Evolutionary conservation across 2,888 invertebrate genomes (phyloP).

Genomic region (Ochropleura leucogaster): DNA sequence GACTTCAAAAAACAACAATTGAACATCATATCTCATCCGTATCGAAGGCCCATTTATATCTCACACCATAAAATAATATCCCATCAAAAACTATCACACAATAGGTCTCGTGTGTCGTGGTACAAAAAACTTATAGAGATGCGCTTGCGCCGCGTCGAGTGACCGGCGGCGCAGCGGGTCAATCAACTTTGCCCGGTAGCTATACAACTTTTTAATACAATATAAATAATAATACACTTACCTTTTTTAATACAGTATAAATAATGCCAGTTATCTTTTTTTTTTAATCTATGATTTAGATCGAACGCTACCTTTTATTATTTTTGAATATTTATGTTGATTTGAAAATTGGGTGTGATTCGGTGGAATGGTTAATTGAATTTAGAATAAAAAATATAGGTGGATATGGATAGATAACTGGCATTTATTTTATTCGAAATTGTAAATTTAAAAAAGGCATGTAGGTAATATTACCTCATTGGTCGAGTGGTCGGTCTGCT

Average conservation of each 20-base stretch:
- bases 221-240: conserved; percentile 78
- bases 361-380: conserved; percentile 35
- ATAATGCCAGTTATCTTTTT: conserved; percentile 53
- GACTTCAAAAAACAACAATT: neutral
- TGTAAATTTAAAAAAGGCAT: neutral
- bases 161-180: conserved; percentile 74
- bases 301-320: conserved; percentile 41
- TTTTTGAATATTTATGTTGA: conserved; percentile 36
- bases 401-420: neutral
- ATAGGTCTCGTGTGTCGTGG: conserved; percentile 60
- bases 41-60: conserved; percentile 34
- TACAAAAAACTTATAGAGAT: conserved; percentile 70
- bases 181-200: conserved; percentile 83
- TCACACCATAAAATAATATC: conserved; percentile 59
- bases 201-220: conserved; percentile 78
- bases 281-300: conserved; percentile 57
- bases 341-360: conserved; percentile 42
- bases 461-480: no score
- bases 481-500: no score
- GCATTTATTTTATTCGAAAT: neutral
- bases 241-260: conserved; percentile 65
- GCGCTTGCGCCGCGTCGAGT: conserved; percentile 69
- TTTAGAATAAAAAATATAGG: conserved; percentile 20
- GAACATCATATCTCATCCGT: conserved; percentile 3
- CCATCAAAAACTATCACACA: conserved; percentile 64